Conservation (phyloP, 1,140 invertebrate genomes). For the Saccostrea cuccullata region DNA sequence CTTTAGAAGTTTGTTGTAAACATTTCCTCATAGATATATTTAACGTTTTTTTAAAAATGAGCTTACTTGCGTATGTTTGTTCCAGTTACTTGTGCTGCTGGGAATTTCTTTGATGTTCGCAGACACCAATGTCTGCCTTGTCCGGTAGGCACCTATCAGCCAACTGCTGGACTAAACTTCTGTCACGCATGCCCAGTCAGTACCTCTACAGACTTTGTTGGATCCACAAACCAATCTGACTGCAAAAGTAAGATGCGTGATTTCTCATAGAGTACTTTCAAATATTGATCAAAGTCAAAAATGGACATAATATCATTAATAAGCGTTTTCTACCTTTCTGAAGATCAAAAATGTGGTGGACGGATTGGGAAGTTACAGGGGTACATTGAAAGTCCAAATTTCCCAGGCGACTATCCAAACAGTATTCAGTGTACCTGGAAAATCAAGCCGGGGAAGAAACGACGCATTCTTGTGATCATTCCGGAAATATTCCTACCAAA, state of each 20-base stretch:
- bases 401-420: slow-evolving; percentile 77
- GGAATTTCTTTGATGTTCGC: slow-evolving; percentile 58
- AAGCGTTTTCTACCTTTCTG: too few species aligned
- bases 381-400: slow-evolving; percentile 77
- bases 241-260: slow-evolving; percentile 61
- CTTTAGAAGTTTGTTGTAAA: too few species aligned
- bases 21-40: too few species aligned
- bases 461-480: slow-evolving; percentile 77
- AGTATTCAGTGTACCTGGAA: slow-evolving; percentile 77
- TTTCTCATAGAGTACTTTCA: not conserved
- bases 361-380: slow-evolving; percentile 71
- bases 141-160: slow-evolving; percentile 95
- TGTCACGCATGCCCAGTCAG: slow-evolving; percentile 72
- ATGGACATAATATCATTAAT: too few species aligned
- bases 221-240: slow-evolving; percentile 54
- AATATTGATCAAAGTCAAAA: not conserved
- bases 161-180: slow-evolving; percentile 81
- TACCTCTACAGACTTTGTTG: slow-evolving; percentile 61
- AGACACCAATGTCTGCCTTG: slow-evolving; percentile 84
- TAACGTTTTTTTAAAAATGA: too few species aligned
- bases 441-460: slow-evolving; percentile 74
- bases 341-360: slow-evolving; percentile 74
- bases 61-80: not conserved
- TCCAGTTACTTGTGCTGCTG: slow-evolving; percentile 47
- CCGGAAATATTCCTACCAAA: slow-evolving; percentile 73